Evolutionary conservation across 2,888 invertebrate species (phyloP), one percentile per base, ranked within the genome.

Genomic region (Andrena bucephala): DNA sequence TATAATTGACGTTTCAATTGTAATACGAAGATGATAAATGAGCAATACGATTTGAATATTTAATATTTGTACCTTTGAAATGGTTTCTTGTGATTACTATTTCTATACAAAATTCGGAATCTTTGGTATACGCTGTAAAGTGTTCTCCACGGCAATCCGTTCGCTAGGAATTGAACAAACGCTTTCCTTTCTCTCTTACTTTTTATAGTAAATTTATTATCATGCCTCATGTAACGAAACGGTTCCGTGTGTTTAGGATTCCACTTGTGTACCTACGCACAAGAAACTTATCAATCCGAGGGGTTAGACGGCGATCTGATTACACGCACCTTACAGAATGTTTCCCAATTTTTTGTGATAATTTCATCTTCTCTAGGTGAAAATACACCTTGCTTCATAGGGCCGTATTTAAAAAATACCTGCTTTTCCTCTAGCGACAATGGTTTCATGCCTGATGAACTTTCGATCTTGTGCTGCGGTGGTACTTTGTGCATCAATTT

Each of bases 111-210:
- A 66, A 57, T 73, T 83, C 65, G 86, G 76, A 93, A 93, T 86
- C 92, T 89, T 8, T 20, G 66, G 71, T 90, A 89, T 65, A 93
- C 88, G 63, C 90, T 90, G 48, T 63, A 83, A 8, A 93, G 78
- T 20, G 87, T 83, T 84, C 93, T 88, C 85, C 85, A 87, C 13
- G 92, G 92, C 69, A 93, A 89, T 50, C 89, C 91, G 73, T 92
- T 89, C 5, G 91, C 91, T 66, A 93, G 69, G 82, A 90, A 93
- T 62, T 89, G 91, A n/a, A 89, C 83, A 81, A 93, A 93, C 67
- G 89, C 91, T 69, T 81, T 75, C 76, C 91, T 89, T 29, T 91
- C 84, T 20, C 75, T 27, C 0, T 71, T 0, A 7, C 27, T 36
- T 2, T 42, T 54, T 59, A 92, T 89, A 5, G 83, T 86, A 80